phyloP scores from a whole-genome alignment of 2,888 invertebrate genomes.

The Ophioninae sp. region DNA sequence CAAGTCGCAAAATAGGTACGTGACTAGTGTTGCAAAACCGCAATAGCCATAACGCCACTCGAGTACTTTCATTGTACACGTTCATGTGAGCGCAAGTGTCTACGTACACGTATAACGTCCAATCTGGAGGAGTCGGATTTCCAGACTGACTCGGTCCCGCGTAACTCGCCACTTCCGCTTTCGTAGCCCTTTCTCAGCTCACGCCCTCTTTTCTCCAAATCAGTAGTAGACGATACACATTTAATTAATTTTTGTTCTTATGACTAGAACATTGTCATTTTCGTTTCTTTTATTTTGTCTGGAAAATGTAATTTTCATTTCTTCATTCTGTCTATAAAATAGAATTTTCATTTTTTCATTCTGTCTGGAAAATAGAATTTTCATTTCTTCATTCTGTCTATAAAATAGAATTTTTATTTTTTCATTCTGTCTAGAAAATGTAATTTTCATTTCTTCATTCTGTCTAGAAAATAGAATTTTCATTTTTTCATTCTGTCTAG shows the following conservation, averaged over 20 bases:
- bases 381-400: no score
- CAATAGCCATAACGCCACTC: slow-evolving; percentile 48
- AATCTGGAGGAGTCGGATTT: slow-evolving; percentile 50
- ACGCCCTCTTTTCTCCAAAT: background rate
- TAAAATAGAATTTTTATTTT: no score
- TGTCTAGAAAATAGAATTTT: no score
- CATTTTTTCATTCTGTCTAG: no score
- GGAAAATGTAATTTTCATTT: no score
- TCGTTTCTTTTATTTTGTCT: no score
- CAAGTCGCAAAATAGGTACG: slow-evolving; percentile 63
- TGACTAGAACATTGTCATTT: no score
- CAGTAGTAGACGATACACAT: background rate
- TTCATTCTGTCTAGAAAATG: no score
- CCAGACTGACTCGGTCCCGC: slow-evolving; percentile 46
- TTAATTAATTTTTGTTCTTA: background rate
- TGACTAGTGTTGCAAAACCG: slow-evolving; percentile 59
- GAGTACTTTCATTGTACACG: slow-evolving; percentile 26
- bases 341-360: no score
- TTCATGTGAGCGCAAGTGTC: background rate
- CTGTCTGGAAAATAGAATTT: no score
- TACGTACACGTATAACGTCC: slow-evolving; percentile 13
- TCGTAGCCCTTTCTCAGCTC: background rate
- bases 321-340: no score
- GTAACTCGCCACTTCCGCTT: slow-evolving; percentile 50
- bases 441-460: no score